Evolutionary conservation across 1,140 invertebrate genomes (phyloP), one percentile per base, ranked within the genome.

Genomic region (Lamellibrachia luymesi): DNA sequence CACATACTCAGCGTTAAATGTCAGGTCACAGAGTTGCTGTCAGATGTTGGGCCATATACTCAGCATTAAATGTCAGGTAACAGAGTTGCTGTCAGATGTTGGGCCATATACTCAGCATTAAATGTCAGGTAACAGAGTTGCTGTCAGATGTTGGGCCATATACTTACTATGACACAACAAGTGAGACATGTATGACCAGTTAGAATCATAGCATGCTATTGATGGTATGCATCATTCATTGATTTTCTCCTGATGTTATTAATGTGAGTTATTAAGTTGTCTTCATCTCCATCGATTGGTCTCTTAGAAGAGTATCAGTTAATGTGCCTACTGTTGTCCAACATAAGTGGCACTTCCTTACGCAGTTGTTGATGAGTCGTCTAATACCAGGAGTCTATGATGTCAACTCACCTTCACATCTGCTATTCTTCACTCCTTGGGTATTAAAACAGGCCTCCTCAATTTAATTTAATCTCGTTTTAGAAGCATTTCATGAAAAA

Each of bases 261-360:
- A 80, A 80, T 80, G 64, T 80, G 64, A 80, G 64, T 80, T 80
- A 80, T 80, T 80, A 80, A 80, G 64, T 80, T 80, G 64, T 80
- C 64, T 80, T 80, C 64, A 80, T 80, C 8, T 10, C 64, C 64
- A 80, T 80, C 64, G 64, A 80, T 80, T 80, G 64, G 13, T 80
- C 13, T 80, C 64, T 80, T 17, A 22, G 2, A 80, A 22, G 6
- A 80, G 64, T 80, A 22, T 80, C 64, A 80, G 64, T 80, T 80
- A 80, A 80, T 80, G 64, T 80, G 13, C 13, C 64, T 6, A 80
- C 64, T 80, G 64, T 80, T 80, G 64, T 80, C 13, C 25, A 2
- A 80, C 64, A 80, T 10, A 80, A 22, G 25, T 80, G 13, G 7
- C 17, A 8, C 64, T 80, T 6, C 64, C 6, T 56, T 6, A 13